These are phyloP conservation scores for Acanthiza pusilla DNA, from an alignment of 2,797 vertebrate genomes.

Conservation along the genomic window DNA sequence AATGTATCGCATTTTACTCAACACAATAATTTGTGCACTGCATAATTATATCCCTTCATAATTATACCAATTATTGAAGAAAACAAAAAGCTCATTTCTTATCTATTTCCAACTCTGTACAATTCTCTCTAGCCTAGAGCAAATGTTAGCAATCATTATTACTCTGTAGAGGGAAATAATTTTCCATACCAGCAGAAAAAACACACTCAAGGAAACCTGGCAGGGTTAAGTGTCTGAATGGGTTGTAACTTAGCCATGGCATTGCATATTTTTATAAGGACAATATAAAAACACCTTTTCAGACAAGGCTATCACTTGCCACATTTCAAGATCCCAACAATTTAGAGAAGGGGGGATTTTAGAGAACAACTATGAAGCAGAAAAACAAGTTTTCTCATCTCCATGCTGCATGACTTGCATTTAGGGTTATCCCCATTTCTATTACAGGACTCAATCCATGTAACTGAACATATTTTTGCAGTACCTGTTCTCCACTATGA, in stretches of 20 bases:
- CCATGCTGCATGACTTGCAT: background rate
- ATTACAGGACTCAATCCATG: background rate
- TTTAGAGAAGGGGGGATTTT: background rate
- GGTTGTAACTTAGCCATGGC: background rate
- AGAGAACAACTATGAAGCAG: background rate
- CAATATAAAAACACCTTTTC: background rate
- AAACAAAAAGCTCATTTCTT: background rate
- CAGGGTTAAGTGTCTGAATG: background rate
- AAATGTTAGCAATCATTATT: background rate
- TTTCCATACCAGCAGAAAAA: background rate
- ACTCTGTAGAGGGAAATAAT: background rate
- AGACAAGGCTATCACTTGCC: background rate
- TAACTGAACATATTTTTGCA: background rate
- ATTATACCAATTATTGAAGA: background rate
- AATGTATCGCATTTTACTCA: background rate
- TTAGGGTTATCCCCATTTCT: background rate
- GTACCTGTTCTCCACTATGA: conserved; percentile 95
- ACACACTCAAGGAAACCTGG: background rate
- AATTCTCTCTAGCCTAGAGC: background rate
- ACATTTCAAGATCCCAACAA: background rate
- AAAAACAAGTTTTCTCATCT: background rate
- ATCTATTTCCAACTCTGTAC: background rate
- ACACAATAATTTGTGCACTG: background rate
- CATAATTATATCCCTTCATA: background rate
- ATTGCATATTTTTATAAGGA: background rate